Base-by-base conservation (phyloP, 2,797 vertebrate genomes). In the Macropus fuliginosus region DNA sequence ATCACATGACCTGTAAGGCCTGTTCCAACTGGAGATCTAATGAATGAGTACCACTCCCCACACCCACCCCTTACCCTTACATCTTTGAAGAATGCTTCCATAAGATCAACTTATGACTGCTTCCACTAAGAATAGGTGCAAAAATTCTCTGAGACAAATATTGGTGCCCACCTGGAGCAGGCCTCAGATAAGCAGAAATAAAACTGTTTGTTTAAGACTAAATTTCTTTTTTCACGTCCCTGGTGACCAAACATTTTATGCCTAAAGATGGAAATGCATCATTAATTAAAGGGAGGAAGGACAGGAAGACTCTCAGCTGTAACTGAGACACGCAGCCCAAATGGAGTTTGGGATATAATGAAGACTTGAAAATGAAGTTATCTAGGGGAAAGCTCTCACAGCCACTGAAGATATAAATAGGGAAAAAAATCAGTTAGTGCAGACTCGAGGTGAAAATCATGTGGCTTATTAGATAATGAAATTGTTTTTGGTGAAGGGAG, bases 391-490 rank as follows among this genome's bases (percentile, higher is more conserved):
- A 96, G 57, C 1, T 97, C 92, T 97, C 89, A 40, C 94, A 96
- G 54, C 0, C 4, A 3, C 95, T 66, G 92, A 97, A 97, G 97
- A 98, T 97, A 97, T 96, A 97, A 97, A 97, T 95, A 97, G 31
- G 56, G 50, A 90, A 96, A 81, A 57, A 97, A 97, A 98, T 97
- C 97, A 97, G 98, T 98, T 98, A 98, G 29, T 95, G 96, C 94
- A 94, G 87, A 97, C 96, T 94, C 3, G n/a, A 98, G 98, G 93
- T 59, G 95, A 93, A 97, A 98, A 97, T 94, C 97, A 96, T 96
- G 93, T 89, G 94, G 93, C 54, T 98, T 98, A 96, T 96, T 95
- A 95, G 95, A 96, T 96, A 97, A 87, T 55, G 56, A 95, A 98
- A 97, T 95, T 97, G 94, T 96, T 98, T 95, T 97, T 94, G 93